Percentiles rank a stretch among this genome's conserved stretches.
phyloP scores from a whole-genome alignment of 2,888 invertebrate species.

The Lingula anatina region DNA sequence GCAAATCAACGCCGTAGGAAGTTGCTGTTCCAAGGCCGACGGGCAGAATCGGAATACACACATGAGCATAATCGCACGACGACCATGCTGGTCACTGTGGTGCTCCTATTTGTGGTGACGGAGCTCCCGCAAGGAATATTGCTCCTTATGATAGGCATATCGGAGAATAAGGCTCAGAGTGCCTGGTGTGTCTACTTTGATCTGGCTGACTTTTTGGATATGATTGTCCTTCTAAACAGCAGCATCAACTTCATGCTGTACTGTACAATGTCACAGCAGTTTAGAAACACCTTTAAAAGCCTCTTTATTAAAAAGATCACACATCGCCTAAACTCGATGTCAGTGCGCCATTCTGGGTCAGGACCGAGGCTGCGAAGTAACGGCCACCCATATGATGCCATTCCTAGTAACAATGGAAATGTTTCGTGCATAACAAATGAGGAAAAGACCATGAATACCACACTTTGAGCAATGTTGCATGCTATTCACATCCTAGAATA shows the following conservation, averaged over 20 bases:
- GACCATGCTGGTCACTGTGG: constrained; percentile 78
- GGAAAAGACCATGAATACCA: too few relatives aligned
- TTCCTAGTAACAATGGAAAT: too few relatives aligned
- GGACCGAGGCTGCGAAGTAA: too few relatives aligned
- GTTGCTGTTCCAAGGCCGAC: constrained; percentile 34
- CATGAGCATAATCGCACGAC: constrained; percentile 69
- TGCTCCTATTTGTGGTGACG: constrained; percentile 80
- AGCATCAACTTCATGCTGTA: constrained; percentile 91
- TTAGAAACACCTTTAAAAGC: constrained; percentile 60
- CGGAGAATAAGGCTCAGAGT: constrained; percentile 57
- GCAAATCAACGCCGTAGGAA: constrained; percentile 37
- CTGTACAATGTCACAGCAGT: constrained; percentile 91
- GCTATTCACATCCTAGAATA: too few relatives aligned
- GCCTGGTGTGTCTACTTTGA: constrained; percentile 58
- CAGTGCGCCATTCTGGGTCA: too few relatives aligned
- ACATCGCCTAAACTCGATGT: too few relatives aligned
- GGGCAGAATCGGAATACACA: constrained; percentile 40
- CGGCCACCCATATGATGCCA: too few relatives aligned
- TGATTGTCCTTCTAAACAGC: constrained; percentile 83
- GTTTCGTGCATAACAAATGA: too few relatives aligned
- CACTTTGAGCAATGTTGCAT: too few relatives aligned
- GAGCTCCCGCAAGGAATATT: constrained; percentile 76
- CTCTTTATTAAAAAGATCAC: constrained; percentile 33
- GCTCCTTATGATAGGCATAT: constrained; percentile 63
- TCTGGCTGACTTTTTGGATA: constrained; percentile 76